These are phyloP conservation scores for Nomada goodeniana DNA, from an alignment of 2,888 invertebrate species.

Conservation along the genomic window DNA sequence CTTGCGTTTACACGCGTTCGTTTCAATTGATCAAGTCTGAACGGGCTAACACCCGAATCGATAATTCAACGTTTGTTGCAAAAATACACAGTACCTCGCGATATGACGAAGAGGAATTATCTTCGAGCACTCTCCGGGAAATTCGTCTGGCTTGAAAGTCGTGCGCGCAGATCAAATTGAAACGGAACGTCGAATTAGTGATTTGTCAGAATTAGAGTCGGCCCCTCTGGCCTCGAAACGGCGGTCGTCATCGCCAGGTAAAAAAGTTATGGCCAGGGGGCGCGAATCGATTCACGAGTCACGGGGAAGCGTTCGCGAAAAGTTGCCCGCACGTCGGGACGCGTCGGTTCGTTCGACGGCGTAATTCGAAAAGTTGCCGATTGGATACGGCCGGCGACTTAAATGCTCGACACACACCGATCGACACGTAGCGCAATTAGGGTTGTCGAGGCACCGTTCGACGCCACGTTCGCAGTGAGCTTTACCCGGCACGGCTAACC, in stretches of 20 bases:
- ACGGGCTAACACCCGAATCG: no score
- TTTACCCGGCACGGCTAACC: slow-evolving; percentile 28
- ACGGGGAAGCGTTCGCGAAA: not conserved
- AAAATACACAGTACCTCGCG: no score
- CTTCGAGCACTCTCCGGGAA: no score
- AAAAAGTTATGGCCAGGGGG: not conserved
- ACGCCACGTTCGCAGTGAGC: slow-evolving; percentile 27
- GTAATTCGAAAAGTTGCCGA: slow-evolving; percentile 55
- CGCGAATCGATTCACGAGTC: not conserved
- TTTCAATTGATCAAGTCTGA: no score
- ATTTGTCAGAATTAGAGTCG: no score
- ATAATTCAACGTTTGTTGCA: no score
- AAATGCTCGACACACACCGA: slow-evolving; percentile 36
- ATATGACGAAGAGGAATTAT: no score
- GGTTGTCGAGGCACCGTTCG: slow-evolving; percentile 49
- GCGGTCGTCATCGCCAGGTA: not conserved
- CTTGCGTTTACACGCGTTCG: no score
- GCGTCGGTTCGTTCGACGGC: not conserved
- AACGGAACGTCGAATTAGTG: no score
- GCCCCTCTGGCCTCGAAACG: not conserved
- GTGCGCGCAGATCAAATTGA: no score
- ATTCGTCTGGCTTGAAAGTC: no score
- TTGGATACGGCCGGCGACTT: slow-evolving; percentile 41
- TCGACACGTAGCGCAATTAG: slow-evolving; percentile 60
- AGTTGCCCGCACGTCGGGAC: not conserved